Conservation (phyloP, 2,888 invertebrate species). For the Limnephilus auricula region DNA sequence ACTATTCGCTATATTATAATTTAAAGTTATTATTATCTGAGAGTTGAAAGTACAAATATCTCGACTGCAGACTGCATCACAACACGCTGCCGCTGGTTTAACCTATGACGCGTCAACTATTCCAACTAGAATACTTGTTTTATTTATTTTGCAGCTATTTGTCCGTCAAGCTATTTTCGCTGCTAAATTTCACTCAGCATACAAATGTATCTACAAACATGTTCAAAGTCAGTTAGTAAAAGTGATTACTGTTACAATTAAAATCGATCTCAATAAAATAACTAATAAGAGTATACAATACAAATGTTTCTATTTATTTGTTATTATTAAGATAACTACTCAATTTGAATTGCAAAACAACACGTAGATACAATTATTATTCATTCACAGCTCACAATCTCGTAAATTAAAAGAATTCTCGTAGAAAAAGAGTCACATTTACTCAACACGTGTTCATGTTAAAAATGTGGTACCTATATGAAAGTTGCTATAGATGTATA, state of each 20-base stretch:
- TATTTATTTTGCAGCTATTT: background rate
- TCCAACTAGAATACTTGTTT: background rate
- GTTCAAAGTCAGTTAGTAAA: background rate
- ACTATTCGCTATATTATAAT: background rate
- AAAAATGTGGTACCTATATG: background rate
- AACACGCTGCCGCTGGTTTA: background rate
- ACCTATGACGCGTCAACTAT: background rate
- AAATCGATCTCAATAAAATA: background rate
- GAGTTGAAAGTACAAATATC: background rate
- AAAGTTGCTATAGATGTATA: background rate
- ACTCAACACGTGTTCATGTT: background rate
- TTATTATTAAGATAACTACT: background rate
- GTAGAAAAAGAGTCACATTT: background rate
- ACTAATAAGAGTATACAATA: background rate
- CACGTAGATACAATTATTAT: too few species aligned
- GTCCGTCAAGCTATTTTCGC: background rate
- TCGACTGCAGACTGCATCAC: background rate
- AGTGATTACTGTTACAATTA: background rate
- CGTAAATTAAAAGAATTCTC: background rate
- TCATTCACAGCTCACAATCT: background rate
- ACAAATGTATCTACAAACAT: background rate
- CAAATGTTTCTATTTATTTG: background rate
- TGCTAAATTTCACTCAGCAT: background rate
- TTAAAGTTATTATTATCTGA: background rate
- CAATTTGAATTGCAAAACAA: background rate